Conservation (phyloP, 2,888 invertebrate species). For the Archips crataeganus region DNA sequence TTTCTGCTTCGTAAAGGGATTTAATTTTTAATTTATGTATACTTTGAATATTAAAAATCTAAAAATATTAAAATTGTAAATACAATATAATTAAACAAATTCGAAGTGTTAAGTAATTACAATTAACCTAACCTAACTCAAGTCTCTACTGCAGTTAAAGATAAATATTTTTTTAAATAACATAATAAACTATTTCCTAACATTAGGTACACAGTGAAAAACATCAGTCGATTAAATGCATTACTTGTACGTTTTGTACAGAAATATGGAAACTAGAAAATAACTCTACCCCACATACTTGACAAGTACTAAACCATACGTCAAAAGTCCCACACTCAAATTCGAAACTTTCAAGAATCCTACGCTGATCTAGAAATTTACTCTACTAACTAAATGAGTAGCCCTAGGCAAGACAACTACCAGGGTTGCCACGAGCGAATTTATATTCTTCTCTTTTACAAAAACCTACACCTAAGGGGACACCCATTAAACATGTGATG, state of each 20-base stretch:
- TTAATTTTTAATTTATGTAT: conserved; percentile 1
- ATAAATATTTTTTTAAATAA: not conserved
- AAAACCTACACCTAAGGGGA: no score
- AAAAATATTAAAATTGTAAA: conserved; percentile 15
- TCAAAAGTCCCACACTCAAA: not conserved
- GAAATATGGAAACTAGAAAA: conserved; percentile 1
- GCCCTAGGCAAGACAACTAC: no score
- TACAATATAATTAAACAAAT: not conserved
- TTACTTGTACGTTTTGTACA: conserved; percentile 15
- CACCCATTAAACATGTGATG: no score
- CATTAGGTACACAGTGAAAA: conserved; percentile 15
- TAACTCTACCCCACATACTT: no score
- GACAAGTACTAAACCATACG: not conserved
- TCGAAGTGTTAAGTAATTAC: not conserved
- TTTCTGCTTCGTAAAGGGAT: conserved; percentile 10
- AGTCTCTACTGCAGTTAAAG: not conserved
- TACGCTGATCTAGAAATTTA: not conserved
- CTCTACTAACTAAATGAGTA: not conserved
- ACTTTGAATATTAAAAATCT: conserved; percentile 15
- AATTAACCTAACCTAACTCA: not conserved
- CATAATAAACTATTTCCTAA: conserved; percentile 4
- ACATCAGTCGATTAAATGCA: conserved; percentile 17
- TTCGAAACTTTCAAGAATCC: not conserved
- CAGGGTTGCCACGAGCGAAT: no score
- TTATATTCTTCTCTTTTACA: no score